Evolutionary conservation across 2,888 invertebrate species (phyloP).

Genomic region (Marasmarcha lunaedactyla): DNA sequence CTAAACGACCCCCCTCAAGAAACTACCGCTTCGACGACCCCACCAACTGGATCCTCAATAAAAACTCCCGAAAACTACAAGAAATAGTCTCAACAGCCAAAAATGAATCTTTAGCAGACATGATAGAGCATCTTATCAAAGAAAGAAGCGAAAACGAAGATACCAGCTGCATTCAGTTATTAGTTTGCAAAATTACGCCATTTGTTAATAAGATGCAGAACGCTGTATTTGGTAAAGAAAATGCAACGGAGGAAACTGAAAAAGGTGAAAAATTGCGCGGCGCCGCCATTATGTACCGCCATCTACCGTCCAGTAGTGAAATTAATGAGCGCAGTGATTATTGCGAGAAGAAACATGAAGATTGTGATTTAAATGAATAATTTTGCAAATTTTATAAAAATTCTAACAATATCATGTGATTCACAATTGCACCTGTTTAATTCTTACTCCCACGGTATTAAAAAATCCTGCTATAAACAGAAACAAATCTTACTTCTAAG

Average conservation of each 20-base stretch:
- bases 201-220: slow-evolving; percentile 83
- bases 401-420: too few species aligned
- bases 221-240: slow-evolving; percentile 63
- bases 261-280: slow-evolving; percentile 33
- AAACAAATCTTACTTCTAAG: too few species aligned
- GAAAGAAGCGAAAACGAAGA: slow-evolving; percentile 68
- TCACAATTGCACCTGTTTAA: too few species aligned
- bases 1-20: slow-evolving; percentile 28
- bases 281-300: slow-evolving; percentile 64
- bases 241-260: slow-evolving; percentile 27
- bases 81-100: slow-evolving; percentile 71
- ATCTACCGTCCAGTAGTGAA: slow-evolving; percentile 73
- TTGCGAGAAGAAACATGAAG: slow-evolving; percentile 73
- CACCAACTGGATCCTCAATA: slow-evolving; percentile 72
- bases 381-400: too few species aligned
- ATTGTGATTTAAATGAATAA: slow-evolving; percentile 50
- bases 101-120: slow-evolving; percentile 72
- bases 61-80: slow-evolving; percentile 67
- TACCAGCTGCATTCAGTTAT: slow-evolving; percentile 76
- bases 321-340: slow-evolving; percentile 69
- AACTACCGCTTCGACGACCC: slow-evolving; percentile 40
- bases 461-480: too few species aligned
- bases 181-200: slow-evolving; percentile 83
- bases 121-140: slow-evolving; percentile 71
- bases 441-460: too few species aligned